Conservation (phyloP, 1,140 invertebrate genomes). For the Drosophila paulistorum region DNA sequence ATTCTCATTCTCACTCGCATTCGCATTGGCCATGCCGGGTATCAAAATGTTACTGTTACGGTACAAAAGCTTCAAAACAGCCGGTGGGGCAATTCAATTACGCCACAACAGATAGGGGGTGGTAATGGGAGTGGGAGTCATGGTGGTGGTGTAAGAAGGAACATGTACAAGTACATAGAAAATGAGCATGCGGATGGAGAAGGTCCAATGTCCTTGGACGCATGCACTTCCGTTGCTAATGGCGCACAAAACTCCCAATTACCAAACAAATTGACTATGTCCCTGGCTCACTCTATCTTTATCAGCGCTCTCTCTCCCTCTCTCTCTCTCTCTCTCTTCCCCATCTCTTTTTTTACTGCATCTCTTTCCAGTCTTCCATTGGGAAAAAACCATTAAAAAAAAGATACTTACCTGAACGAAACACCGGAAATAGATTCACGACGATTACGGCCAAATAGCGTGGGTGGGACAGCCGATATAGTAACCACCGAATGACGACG, state of each 20-base stretch:
- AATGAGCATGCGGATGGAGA: slow-evolving; percentile 3
- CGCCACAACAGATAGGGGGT: slow-evolving; percentile 23
- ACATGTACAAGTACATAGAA: neutral
- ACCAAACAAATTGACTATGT: slow-evolving; percentile 33
- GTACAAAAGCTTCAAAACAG: slow-evolving; percentile 59
- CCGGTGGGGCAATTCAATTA: slow-evolving; percentile 70
- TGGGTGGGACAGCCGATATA: slow-evolving; percentile 89
- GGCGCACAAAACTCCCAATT: slow-evolving; percentile 54
- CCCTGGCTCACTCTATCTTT: neutral
- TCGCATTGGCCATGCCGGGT: slow-evolving; percentile 21
- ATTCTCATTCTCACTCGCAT: neutral
- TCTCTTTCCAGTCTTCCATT: neutral
- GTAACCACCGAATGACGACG: slow-evolving; percentile 92
- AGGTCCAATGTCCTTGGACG: slow-evolving; percentile 6
- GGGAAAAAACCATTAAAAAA: neutral
- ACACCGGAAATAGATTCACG: slow-evolving; percentile 92
- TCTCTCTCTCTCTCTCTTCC: neutral
- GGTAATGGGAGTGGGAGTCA: neutral
- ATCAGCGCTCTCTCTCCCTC: neutral
- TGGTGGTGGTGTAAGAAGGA: neutral
- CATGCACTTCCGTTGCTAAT: slow-evolving; percentile 45
- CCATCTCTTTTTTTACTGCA: neutral
- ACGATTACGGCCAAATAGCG: slow-evolving; percentile 89
- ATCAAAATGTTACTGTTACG: slow-evolving; percentile 62
- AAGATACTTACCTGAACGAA: slow-evolving; percentile 73